Evolutionary conservation across 2,113 vertebrate species (phyloP), one percentile per base, ranked within the genome.

Genomic region (Lepus timidus): DNA sequence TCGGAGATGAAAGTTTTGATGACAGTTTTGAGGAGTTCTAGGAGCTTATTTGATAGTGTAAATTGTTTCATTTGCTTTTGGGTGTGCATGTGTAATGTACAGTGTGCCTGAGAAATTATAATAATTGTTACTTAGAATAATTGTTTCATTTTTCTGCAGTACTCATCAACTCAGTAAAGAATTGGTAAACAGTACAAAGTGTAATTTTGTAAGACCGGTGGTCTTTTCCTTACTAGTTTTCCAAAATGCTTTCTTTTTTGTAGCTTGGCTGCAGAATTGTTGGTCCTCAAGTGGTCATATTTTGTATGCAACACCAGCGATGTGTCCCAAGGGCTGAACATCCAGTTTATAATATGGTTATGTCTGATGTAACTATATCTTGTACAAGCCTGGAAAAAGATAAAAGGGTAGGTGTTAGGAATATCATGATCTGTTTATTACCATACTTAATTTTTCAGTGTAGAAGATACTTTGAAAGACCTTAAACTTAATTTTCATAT

Each of bases 331-430:
- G 98, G 97, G 99, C 99, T 0, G 99, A 99, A 93, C 96, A 98
- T 76, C 99, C 99, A 0, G 99, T 99, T 65, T 99, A 99, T 95
- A 99, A 98, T 97, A 99, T 99, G 99, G 98, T 99, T 67, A 99
- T 99, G 99, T 99, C 99, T 2, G 99, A 99, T 44, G 95, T 99
- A 67, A 99, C 98, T 0, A 75, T 99, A 93, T 99, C 99, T 92
- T 99, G 99, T 96, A 99, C 99, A 92, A 99, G 98, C 94, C 98
- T 99, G 86, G 99, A 99, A 22, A 99, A 99, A 97, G 98, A 98
- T 5, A 96, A 98, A 79, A 98, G 99, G 98, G 99, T 99, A 96
- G 51, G 39, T 62, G 2, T 16, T 31, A 14, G 44, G 67, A 94
- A 64, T 67, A 52, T 17, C 23, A 31, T 94, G 4, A 0, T 88